Percentiles rank a stretch among this genome's conserved stretches.
phyloP scores from a whole-genome alignment of 2,888 invertebrate species.

The Ormyrus pomaceus region DNA sequence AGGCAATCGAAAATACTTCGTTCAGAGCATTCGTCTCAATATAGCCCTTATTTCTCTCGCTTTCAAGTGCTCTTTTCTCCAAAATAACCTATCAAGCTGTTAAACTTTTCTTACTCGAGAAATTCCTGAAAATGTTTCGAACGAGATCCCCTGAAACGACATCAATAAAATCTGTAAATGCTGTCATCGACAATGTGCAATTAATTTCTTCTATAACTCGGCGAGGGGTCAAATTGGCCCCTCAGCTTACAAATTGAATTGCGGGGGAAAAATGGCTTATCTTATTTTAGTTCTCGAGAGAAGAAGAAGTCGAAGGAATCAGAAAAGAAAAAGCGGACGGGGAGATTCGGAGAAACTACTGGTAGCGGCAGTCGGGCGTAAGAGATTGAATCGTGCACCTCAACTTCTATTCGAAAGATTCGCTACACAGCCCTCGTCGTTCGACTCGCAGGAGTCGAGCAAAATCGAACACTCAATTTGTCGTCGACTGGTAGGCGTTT shows the following conservation, averaged over 20 bases:
- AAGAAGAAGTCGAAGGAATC: neutral
- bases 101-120: no score
- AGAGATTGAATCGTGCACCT: slow-evolving; percentile 39
- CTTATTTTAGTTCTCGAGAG: slow-evolving; percentile 21
- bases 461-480: slow-evolving; percentile 49
- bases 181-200: slow-evolving; percentile 28
- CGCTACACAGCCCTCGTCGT: neutral
- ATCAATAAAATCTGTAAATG: slow-evolving; percentile 20
- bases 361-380: slow-evolving; percentile 31
- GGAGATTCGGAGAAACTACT: slow-evolving; percentile 13
- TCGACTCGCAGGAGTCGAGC: neutral
- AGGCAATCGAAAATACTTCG: no score
- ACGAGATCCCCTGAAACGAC: neutral
- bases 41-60: no score
- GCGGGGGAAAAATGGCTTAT: slow-evolving; percentile 35
- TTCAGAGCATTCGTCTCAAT: no score
- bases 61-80: no score
- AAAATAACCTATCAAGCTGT: no score
- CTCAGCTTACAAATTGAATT: slow-evolving; percentile 30
- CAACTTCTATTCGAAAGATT: slow-evolving; percentile 3
- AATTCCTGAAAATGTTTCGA: no score
- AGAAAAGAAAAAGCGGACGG: neutral
- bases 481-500: slow-evolving; percentile 24
- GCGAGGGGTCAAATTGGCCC: slow-evolving; percentile 30
- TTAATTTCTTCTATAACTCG: slow-evolving; percentile 36